A percentile compares a stretch with the other conserved stretches of the same genome.
Conservation (phyloP, 1,140 invertebrate species). For the Anastrepha ludens region DNA sequence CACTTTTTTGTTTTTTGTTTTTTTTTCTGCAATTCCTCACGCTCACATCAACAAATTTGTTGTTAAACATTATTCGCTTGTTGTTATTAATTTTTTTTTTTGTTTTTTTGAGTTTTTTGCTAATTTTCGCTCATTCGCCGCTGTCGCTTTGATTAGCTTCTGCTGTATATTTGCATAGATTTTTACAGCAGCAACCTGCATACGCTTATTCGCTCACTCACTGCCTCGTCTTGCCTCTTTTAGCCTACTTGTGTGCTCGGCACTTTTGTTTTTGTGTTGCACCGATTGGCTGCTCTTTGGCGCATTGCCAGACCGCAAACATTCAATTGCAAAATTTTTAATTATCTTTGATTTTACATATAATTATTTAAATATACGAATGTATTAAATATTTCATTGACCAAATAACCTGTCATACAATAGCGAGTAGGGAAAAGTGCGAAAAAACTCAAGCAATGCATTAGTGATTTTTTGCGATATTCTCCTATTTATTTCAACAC, state of each 20-base stretch:
- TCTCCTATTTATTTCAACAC: too few relatives aligned
- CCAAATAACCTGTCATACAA: background rate
- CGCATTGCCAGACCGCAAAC: slow-evolving; percentile 61
- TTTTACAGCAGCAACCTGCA: background rate
- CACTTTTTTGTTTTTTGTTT: background rate
- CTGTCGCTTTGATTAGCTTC: slow-evolving; percentile 17
- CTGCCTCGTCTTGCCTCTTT: background rate
- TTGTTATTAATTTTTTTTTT: background rate
- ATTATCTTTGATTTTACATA: slow-evolving; percentile 73
- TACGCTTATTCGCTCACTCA: background rate
- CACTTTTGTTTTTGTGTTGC: slow-evolving; percentile 38
- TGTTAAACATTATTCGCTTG: background rate
- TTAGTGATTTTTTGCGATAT: too few relatives aligned
- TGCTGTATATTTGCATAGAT: background rate
- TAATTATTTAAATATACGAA: slow-evolving; percentile 61
- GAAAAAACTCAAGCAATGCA: background rate
- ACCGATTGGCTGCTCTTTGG: slow-evolving; percentile 60
- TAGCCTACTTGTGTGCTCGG: background rate
- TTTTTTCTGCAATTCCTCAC: background rate
- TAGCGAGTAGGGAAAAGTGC: background rate
- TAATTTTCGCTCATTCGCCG: slow-evolving; percentile 12
- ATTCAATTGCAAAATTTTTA: slow-evolving; percentile 70
- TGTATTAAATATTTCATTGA: background rate
- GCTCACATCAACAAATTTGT: slow-evolving; percentile 19
- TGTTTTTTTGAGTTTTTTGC: background rate